phyloP scores from a whole-genome alignment of 2,797 vertebrate species.

The Champsocephalus esox region DNA sequence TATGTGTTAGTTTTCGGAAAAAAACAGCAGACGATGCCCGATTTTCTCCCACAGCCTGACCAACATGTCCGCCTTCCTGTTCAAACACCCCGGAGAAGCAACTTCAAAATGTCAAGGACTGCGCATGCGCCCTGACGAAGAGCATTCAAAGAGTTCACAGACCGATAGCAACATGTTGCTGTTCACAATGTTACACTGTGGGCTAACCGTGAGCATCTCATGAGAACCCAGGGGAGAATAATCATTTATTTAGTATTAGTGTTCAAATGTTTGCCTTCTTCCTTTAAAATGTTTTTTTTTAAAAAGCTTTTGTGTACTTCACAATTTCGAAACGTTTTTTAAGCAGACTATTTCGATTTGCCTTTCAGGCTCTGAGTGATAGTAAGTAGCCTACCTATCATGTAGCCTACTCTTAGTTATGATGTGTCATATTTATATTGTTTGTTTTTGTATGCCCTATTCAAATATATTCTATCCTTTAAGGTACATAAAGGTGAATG shows the following conservation, averaged over 20 bases:
- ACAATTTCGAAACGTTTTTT: no score
- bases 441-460: neutral
- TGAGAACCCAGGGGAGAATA: neutral
- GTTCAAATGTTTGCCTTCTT: no score
- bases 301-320: no score
- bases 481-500: no score
- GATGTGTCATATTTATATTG: neutral
- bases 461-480: neutral
- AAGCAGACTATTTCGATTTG: no score
- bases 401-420: neutral
- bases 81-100: slow-evolving; percentile 87
- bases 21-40: slow-evolving; percentile 77
- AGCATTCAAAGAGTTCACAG: slow-evolving; percentile 48
- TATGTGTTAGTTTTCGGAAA: slow-evolving; percentile 63
- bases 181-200: neutral
- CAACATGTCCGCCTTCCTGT: slow-evolving; percentile 98
- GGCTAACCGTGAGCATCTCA: neutral
- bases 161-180: slow-evolving; percentile 61
- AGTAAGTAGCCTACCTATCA: neutral
- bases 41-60: slow-evolving; percentile 83
- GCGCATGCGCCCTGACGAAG: slow-evolving; percentile 80
- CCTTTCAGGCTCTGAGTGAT: neutral
- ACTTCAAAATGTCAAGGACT: slow-evolving; percentile 80
- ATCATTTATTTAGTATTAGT: no score
- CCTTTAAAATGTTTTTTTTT: no score